Evolutionary conservation across 2,797 vertebrate species (phyloP).

Genomic region (Sebastiscus tertius): DNA sequence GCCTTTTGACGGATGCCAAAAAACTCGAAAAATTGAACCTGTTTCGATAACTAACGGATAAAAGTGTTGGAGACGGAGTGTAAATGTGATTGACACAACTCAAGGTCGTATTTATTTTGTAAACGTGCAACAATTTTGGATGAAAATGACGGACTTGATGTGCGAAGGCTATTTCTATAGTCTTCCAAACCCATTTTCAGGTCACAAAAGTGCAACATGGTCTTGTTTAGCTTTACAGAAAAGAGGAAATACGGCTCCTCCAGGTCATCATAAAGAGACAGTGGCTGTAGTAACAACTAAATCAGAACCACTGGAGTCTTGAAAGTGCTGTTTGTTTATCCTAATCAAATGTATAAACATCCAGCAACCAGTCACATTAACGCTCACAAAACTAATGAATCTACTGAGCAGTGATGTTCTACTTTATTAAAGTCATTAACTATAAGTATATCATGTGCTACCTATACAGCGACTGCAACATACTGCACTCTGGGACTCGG

Average conservation of each 20-base stretch:
- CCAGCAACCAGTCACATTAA: background rate
- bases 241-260: background rate
- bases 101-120: no score
- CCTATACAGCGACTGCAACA: background rate
- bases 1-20: no score
- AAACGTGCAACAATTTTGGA: no score
- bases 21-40: no score
- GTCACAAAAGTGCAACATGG: background rate
- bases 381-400: background rate
- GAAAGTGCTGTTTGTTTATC: background rate
- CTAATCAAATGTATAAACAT: background rate
- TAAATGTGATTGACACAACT: no score
- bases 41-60: no score
- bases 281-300: background rate
- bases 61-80: no score
- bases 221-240: background rate
- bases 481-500: background rate
- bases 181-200: background rate
- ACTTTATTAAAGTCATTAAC: background rate
- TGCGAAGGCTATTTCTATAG: no score
- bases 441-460: background rate
- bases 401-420: background rate
- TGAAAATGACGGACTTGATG: no score
- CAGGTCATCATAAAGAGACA: background rate
- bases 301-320: background rate